Evolutionary conservation across 2,113 vertebrate species (phyloP), one percentile per base, ranked within the genome.

Genomic region (Amblyornis subalaris): DNA sequence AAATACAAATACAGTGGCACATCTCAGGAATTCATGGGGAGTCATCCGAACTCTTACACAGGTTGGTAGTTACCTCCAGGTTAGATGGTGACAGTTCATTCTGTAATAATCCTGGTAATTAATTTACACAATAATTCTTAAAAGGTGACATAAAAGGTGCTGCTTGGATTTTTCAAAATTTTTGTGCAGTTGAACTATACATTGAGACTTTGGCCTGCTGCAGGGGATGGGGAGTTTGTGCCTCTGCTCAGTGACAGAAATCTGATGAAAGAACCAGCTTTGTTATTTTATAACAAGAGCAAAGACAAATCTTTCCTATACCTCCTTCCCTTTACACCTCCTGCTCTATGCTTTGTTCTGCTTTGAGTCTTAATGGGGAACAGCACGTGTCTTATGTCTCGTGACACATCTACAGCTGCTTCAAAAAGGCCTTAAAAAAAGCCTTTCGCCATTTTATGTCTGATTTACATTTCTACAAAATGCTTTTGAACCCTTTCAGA

Each of bases 391-490:
- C 76, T 90, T 81, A 38, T 13, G 36, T 89, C 66, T 89, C 19
- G 1, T 86, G 89, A 88, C 73, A 93, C 66, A 94, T 83, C n/a
- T 57, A 81, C 51, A 85, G 31, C 29, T 57, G 53, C 65, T 55
- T 88, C 53, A 85, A 85, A 93, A 95, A 91, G 48, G 50, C 14
- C 74, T 89, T 78, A 2, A 51, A 84, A 92, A 86, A 69, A 38
- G 12, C 12, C 20, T 90, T 69, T 91, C 0, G 0, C 53, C 38
- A 45, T 71, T 86, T 93, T 75, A 57, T 81, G 29, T 47, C 75
- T 83, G 54, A 83, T 93, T 92, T 89, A 24, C 85, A 76, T 94
- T 96, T 94, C 85, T 90, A 96, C 23, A 94, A 95, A 96, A 64
- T 85, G 33, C 50, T 69, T 88, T 79, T 94, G 58, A 94, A 94